Base-by-base conservation (phyloP, 2,113 vertebrate species). In the Menidia beryllina region DNA sequence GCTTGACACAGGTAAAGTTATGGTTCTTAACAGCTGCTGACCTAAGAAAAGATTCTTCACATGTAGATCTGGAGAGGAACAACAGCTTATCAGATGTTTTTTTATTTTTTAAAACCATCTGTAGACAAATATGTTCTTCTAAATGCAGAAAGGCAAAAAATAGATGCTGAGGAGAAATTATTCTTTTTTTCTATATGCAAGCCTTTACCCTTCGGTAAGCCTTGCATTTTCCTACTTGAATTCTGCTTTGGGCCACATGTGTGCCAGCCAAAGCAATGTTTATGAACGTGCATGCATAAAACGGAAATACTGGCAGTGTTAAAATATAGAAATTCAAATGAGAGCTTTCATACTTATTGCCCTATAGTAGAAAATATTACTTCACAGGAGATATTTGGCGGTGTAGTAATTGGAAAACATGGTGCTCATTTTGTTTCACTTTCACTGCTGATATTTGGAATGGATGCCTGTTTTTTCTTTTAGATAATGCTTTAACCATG, bases 221-320 rank as follows among this genome's bases (percentile, higher is more conserved):
- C 38, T 26, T 56, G 55, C 17, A n/a, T 60, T n/a, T 56, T 58
- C 59, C 20, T 60, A 69, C 30, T 51, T 58, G 17, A 30, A 21
- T 72, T 64, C 67, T 36, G 50, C 72, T 71, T 19, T 24, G 51
- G 66, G 69, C 45, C 21, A 66, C 62, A 56, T 24, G 41, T 15
- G 25, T 50, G 26, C 17, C 23, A 57, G 34, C 14, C 30, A 65
- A 50, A 58, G n/a, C 57, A 74, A 62, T 49, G 66, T 45, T 56
- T 39, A 51, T 69, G 39, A 54, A 74, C 34, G 2, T 50, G 8
- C 41, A 36, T 34, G 21, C 38, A 19, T 20, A 59, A 25, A 59
- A 58, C 19, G 53, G 19, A 26, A 7, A 74, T 6, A 26, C 14
- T 36, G 52, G 15, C 17, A 45, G 13, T 47, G 20, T 13, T 57